phyloP scores from a whole-genome alignment of 2,113 vertebrate species.

The Pavo muticus region DNA sequence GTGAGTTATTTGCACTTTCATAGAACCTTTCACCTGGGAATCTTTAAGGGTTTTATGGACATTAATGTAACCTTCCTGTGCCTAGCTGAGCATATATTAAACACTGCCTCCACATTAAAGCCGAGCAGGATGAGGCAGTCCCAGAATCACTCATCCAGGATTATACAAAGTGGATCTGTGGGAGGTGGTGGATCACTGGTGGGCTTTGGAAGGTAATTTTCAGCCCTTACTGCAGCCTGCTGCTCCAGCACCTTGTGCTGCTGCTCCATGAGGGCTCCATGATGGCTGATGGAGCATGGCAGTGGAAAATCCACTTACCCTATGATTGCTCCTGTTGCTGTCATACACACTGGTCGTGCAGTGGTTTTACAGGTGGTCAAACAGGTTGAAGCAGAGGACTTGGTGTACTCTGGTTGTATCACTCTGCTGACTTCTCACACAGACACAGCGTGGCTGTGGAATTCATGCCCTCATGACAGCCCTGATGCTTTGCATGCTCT shows the following conservation, averaged over 20 bases:
- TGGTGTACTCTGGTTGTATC: no score
- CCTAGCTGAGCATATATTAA: not conserved
- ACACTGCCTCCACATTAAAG: not conserved
- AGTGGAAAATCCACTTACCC: not conserved
- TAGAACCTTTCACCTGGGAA: not conserved
- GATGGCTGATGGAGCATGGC: not conserved
- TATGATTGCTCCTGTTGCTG: not conserved
- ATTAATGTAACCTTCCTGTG: not conserved
- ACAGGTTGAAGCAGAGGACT: not conserved
- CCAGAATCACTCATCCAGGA: not conserved
- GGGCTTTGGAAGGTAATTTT: not conserved
- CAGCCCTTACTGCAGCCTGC: not conserved
- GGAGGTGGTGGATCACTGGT: not conserved
- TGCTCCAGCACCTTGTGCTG: not conserved
- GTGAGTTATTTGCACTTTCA: not conserved
- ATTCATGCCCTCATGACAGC: not conserved
- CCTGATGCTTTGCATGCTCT: not conserved
- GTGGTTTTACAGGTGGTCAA: not conserved
- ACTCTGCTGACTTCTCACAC: not conserved
- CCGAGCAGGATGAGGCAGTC: not conserved
- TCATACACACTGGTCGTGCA: no score
- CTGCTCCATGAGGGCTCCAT: not conserved
- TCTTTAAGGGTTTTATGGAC: not conserved
- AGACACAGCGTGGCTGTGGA: rapidly evolving
- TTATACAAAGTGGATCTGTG: not conserved